Conservation (phyloP, 2,113 vertebrate species). For the Podiceps cristatus region DNA sequence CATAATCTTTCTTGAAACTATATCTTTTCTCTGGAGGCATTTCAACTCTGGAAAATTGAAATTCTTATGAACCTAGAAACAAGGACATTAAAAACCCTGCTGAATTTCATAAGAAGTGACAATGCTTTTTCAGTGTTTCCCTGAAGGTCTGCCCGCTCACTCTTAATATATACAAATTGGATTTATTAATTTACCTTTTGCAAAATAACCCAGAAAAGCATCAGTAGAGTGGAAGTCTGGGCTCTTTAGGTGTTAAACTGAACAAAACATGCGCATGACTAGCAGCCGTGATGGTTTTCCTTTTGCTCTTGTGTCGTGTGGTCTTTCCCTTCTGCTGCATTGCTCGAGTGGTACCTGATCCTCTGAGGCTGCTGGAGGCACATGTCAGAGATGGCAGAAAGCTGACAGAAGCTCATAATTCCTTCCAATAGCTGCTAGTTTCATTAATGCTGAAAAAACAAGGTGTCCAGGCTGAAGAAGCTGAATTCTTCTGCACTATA, state of each 20-base stretch:
- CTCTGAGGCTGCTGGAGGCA: not conserved
- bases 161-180: not conserved
- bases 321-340: not conserved
- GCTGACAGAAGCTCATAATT: not conserved
- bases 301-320: not conserved
- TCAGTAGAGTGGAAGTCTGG: not conserved
- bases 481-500: not conserved
- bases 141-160: not conserved
- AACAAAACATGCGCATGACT: rapidly evolving
- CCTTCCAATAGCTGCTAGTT: not conserved
- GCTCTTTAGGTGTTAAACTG: not conserved
- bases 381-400: not conserved
- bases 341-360: not conserved
- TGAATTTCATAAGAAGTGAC: not conserved
- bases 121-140: not conserved
- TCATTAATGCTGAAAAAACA: not conserved
- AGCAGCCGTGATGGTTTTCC: rapidly evolving
- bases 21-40: not conserved
- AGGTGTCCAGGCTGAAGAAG: not conserved
- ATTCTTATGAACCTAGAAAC: not conserved
- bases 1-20: not conserved
- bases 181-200: not conserved
- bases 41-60: not conserved
- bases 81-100: not conserved
- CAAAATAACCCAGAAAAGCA: not conserved